Conservation (phyloP, 1,140 invertebrate species). For the Camponotus floridanus region DNA sequence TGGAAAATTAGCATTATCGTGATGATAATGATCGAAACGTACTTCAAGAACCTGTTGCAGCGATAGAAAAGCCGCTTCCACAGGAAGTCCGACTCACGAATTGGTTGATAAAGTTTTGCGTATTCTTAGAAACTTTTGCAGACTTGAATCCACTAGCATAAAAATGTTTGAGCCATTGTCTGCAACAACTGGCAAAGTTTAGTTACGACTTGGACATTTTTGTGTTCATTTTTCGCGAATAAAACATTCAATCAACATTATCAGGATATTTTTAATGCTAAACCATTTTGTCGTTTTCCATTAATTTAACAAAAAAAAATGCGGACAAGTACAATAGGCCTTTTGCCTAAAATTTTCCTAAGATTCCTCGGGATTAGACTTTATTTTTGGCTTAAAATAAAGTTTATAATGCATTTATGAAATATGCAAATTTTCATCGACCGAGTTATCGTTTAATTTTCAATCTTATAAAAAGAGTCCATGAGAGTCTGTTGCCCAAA, state of each 20-base stretch:
- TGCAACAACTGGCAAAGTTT: background rate
- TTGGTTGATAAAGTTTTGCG: constrained; percentile 16
- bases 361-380: too few species aligned
- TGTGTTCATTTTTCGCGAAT: background rate
- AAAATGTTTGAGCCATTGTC: background rate
- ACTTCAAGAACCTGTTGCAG: constrained; percentile 63
- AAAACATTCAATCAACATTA: background rate
- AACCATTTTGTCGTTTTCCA: background rate
- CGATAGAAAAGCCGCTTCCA: constrained; percentile 24
- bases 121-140: background rate
- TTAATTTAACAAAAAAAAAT: background rate
- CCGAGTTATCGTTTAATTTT: too few species aligned
- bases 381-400: too few species aligned
- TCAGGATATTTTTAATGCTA: background rate
- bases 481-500: too few species aligned
- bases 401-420: too few species aligned
- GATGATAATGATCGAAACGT: constrained; percentile 42
- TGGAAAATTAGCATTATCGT: constrained; percentile 47
- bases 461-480: too few species aligned
- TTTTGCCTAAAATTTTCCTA: too few species aligned
- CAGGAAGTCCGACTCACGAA: constrained; percentile 22
- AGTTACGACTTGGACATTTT: background rate
- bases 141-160: background rate
- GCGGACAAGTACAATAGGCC: too few species aligned
- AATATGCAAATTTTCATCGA: too few species aligned